A percentile compares a stretch with the other conserved stretches of the same genome.
Conservation (phyloP, 2,113 vertebrate species). For the Seriola dumerili region DNA sequence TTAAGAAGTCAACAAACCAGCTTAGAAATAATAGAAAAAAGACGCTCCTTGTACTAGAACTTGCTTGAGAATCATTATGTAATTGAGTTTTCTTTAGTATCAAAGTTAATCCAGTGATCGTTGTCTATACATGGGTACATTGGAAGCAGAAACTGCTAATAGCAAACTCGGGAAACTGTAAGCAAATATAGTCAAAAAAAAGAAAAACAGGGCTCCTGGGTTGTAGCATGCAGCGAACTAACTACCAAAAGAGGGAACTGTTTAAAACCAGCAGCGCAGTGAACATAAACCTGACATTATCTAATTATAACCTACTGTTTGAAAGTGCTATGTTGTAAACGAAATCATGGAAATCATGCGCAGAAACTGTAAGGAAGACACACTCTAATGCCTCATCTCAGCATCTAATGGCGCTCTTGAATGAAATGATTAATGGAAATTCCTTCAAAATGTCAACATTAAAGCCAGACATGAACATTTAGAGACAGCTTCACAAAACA, state of each 20-base stretch:
- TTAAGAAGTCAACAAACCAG: not conserved
- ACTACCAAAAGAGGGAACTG: not conserved
- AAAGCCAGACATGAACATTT: slow-evolving; percentile 28
- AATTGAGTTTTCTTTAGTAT: not conserved
- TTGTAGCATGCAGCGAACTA: not conserved
- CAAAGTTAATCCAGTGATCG: not conserved
- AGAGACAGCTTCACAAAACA: slow-evolving; percentile 29
- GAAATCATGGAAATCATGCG: slow-evolving; percentile 12
- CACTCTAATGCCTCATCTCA: not conserved
- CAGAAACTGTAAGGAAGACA: not conserved
- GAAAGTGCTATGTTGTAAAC: not conserved
- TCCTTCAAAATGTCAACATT: slow-evolving; percentile 11
- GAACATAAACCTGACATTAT: slow-evolving; percentile 1
- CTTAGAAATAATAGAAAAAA: not conserved
- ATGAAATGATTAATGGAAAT: slow-evolving; percentile 26
- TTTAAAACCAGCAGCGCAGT: not conserved
- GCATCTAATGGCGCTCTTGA: not conserved
- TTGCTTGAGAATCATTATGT: not conserved
- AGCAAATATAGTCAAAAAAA: not conserved
- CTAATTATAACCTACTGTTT: not conserved
- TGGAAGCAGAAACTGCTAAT: not conserved
- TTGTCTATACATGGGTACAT: not conserved
- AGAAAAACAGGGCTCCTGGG: not conserved
- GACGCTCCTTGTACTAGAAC: not conserved
- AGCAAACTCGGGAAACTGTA: not conserved